These are phyloP conservation scores for Heliconius melpomene DNA, from an alignment of 1,140 invertebrate species.

Conservation along the genomic window DNA sequence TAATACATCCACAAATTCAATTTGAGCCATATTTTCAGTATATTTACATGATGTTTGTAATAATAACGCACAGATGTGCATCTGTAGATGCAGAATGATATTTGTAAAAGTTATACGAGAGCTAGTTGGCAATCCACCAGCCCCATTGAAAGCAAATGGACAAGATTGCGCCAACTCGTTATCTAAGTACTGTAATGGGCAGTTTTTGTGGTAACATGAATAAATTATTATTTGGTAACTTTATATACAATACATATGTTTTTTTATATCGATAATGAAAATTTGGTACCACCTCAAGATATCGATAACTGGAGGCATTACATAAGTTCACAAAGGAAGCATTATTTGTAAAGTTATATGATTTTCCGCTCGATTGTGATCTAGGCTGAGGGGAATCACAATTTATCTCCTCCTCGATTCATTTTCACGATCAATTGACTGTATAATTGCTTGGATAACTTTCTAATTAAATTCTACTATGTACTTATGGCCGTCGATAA, in stretches of 20 bases:
- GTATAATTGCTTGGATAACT: constrained; percentile 26
- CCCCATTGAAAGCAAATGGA: constrained; percentile 12
- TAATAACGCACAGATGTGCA: not conserved
- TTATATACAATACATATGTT: too few relatives aligned
- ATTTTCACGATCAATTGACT: constrained; percentile 24
- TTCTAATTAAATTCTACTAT: constrained; percentile 27
- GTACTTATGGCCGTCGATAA: constrained; percentile 12
- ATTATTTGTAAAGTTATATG: constrained; percentile 2
- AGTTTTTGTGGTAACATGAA: not conserved
- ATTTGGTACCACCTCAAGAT: too few relatives aligned
- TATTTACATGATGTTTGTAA: not conserved
- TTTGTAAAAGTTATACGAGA: not conserved
- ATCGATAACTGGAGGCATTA: too few relatives aligned
- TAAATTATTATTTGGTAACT: not conserved
- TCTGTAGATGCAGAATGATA: not conserved
- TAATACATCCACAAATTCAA: too few relatives aligned
- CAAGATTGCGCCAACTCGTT: constrained; percentile 15
- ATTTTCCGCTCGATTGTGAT: constrained; percentile 1
- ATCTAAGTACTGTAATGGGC: constrained; percentile 3
- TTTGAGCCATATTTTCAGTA: too few relatives aligned
- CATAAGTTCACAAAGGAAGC: not conserved
- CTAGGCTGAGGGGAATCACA: not conserved
- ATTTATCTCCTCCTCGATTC: constrained; percentile 12
- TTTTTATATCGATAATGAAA: too few relatives aligned
- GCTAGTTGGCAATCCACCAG: constrained; percentile 1